Base-by-base conservation (phyloP, 2,113 vertebrate genomes). In the Rana temporaria region DNA sequence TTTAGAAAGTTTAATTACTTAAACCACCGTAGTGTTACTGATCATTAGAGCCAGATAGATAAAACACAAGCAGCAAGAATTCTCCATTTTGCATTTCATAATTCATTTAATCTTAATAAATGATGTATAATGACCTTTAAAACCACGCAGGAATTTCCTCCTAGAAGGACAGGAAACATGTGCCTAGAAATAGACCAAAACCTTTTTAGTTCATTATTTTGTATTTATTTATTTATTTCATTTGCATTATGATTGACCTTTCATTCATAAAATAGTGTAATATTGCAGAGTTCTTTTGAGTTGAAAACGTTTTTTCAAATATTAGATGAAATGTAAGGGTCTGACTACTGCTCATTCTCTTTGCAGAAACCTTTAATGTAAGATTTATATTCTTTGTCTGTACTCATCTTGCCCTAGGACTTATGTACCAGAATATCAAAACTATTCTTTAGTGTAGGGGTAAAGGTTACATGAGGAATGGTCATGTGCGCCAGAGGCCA, bases 51-150 rank as follows among this genome's bases (percentile, higher is more conserved):
- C 19, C 56, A 75, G 30, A 59, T 55, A 66, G 24, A 55, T 63
- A 78, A 32, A 66, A 78, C 48, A 78, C 22, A 55, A 66, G 48
- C 62, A 78, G 62, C 48, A 67, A 78, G 62, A 62, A 67, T 78
- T 78, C 42, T 22, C 18, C 26, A 55, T 66, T 78, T 56, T 55
- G 22, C 63, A 19, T 16, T 78, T 67, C 76, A 78, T 78, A 67
- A 78, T 78, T 78, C 24, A 78, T 78, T 78, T 55, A 24, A 56
- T 65, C 62, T 65, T 66, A 78, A 78, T 78, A 78, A 78, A 78
- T 78, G 62, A 78, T 78, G 48, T 66, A 78, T 55, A 32, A 34
- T 66, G 48, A 78, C 76, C 76, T 78, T 78, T 78, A 52, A 78
- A 67, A 65, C 38, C 63, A 66, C 67, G 62, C 56, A 24, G 72